Conservation (phyloP, 2,888 invertebrate species). For the Stenoptilia bipunctidactyla region DNA sequence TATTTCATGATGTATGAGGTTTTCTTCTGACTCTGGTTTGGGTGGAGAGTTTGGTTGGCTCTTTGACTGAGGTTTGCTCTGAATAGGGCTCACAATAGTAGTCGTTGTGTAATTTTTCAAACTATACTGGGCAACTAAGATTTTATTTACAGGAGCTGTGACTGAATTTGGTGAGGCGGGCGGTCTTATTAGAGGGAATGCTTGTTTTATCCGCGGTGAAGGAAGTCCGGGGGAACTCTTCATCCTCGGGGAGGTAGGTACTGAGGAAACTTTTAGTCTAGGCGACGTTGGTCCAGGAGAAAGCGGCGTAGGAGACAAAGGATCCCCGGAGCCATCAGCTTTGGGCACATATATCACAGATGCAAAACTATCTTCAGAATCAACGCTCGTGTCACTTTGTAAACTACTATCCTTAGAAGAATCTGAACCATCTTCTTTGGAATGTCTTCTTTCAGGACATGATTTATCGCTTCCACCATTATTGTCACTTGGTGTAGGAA, state of each 20-base stretch:
- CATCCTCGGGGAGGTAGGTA: slow-evolving; percentile 82
- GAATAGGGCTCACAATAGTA: slow-evolving; percentile 27
- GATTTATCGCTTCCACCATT: slow-evolving; percentile 52
- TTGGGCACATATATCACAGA: slow-evolving; percentile 93
- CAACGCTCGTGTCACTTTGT: slow-evolving; percentile 94
- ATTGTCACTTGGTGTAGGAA: slow-evolving; percentile 56
- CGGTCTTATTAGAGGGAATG: slow-evolving; percentile 73
- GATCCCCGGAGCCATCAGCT: slow-evolving; percentile 74
- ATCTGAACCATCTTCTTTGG: slow-evolving; percentile 90
- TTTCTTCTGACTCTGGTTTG: slow-evolving; percentile 53
- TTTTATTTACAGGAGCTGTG: slow-evolving; percentile 66
- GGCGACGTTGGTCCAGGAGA: slow-evolving; percentile 75
- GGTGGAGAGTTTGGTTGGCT: slow-evolving; percentile 64
- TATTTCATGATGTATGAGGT: slow-evolving; percentile 32
- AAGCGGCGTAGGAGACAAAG: slow-evolving; percentile 72
- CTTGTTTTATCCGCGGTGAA: slow-evolving; percentile 76
- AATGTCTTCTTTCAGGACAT: slow-evolving; percentile 78
- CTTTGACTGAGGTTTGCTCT: slow-evolving; percentile 52
- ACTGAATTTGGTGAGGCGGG: slow-evolving; percentile 71
- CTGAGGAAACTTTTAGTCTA: slow-evolving; percentile 76
- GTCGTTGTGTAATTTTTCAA: slow-evolving; percentile 59
- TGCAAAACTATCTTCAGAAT: slow-evolving; percentile 93
- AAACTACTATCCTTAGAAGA: slow-evolving; percentile 91
- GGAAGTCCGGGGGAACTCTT: slow-evolving; percentile 78
- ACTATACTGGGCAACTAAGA: slow-evolving; percentile 71